phyloP scores from a whole-genome alignment of 2,888 invertebrate species.

The Mayetiola destructor region DNA sequence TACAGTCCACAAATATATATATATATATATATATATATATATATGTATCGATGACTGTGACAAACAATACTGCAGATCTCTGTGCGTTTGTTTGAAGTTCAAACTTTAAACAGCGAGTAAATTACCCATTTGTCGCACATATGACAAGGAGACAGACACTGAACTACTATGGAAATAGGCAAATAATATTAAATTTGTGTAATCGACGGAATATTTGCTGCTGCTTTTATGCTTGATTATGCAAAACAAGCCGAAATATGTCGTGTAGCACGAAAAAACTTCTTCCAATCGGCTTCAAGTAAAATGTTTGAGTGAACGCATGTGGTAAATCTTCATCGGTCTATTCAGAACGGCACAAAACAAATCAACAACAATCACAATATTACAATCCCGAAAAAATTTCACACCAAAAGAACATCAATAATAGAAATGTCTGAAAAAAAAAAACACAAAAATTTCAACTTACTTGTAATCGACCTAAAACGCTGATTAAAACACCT shows the following conservation, averaged over 20 bases:
- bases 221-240: constrained; percentile 43
- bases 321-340: constrained; percentile 92
- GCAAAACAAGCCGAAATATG: constrained; percentile 84
- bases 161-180: background rate
- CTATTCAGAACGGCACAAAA: constrained; percentile 37
- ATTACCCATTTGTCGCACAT: background rate
- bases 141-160: background rate
- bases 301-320: constrained; percentile 86
- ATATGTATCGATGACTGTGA: too few relatives aligned
- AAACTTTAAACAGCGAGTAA: too few relatives aligned
- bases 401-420: background rate
- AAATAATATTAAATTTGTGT: constrained; percentile 3
- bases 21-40: too few relatives aligned
- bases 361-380: background rate
- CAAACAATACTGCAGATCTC: too few relatives aligned
- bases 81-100: too few relatives aligned
- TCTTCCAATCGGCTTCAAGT: constrained; percentile 73
- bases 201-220: background rate
- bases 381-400: background rate
- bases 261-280: constrained; percentile 91
- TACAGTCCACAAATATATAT: too few relatives aligned
- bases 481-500: constrained; percentile 86
- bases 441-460: constrained; percentile 17
- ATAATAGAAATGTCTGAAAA: background rate
- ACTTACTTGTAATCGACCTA: constrained; percentile 88